These are phyloP conservation scores for Plebejus melissa DNA, from an alignment of 2,888 invertebrate species.

Conservation along the genomic window DNA sequence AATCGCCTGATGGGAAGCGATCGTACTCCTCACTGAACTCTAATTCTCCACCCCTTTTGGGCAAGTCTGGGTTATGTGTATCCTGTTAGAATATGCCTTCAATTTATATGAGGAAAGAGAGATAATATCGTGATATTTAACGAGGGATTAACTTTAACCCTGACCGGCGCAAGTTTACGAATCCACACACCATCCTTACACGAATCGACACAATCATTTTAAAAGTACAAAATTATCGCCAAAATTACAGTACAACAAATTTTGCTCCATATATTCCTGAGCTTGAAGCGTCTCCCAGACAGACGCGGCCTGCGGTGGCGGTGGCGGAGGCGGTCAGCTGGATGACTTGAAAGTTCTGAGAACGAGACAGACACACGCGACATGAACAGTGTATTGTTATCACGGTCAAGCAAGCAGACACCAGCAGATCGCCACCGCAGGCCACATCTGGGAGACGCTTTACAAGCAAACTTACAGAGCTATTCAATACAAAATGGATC, in stretches of 20 bases:
- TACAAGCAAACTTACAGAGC: background rate
- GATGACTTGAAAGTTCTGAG: too few relatives aligned
- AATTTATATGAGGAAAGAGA: background rate
- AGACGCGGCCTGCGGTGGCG: too few relatives aligned
- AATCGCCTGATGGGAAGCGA: background rate
- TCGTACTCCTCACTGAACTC: background rate
- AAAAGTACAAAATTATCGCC: background rate
- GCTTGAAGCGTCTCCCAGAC: background rate
- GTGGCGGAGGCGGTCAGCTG: too few relatives aligned
- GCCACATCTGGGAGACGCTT: too few relatives aligned
- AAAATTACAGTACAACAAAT: background rate
- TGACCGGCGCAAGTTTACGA: background rate
- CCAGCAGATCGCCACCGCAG: too few relatives aligned
- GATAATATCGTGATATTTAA: background rate
- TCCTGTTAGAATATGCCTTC: background rate
- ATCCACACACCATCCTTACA: background rate
- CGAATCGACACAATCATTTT: background rate
- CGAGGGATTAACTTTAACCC: background rate
- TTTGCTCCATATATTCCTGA: background rate
- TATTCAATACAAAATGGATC: constrained; percentile 24
- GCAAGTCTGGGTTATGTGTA: background rate
- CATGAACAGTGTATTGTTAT: too few relatives aligned
- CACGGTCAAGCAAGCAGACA: too few relatives aligned
- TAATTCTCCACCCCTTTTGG: background rate
- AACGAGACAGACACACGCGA: too few relatives aligned